A percentile compares a stretch with the other conserved stretches of the same genome.
phyloP scores from a whole-genome alignment of 2,113 vertebrate species.

The Oryzias javanicus region DNA sequence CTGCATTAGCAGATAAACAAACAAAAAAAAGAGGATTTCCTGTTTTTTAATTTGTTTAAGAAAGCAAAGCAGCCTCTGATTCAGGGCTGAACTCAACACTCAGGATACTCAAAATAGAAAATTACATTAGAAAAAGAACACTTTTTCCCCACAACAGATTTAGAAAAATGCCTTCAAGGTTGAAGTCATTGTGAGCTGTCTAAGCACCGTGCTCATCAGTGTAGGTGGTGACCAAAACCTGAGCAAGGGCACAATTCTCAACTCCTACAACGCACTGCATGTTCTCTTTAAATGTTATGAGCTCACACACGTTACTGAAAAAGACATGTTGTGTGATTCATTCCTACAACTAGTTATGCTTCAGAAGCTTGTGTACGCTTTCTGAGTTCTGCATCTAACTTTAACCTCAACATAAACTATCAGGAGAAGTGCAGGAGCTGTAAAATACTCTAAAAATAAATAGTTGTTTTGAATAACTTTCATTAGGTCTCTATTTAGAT shows the following conservation, averaged over 20 bases:
- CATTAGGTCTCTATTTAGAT: no score
- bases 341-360: background rate
- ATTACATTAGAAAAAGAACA: background rate
- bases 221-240: slow-evolving; percentile 25
- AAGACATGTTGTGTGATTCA: background rate
- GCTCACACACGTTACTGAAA: background rate
- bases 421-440: no score
- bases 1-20: slow-evolving; percentile 1
- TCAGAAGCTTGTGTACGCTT: no score
- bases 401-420: no score
- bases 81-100: slow-evolving; percentile 2
- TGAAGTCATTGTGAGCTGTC: background rate
- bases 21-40: background rate
- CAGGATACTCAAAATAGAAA: background rate
- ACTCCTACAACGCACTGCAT: background rate
- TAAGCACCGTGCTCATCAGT: background rate
- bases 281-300: background rate
- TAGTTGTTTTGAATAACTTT: no score
- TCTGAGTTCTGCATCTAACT: no score
- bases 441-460: no score
- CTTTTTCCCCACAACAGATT: background rate
- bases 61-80: background rate
- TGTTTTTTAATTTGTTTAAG: background rate
- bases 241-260: background rate
- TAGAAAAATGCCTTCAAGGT: background rate